These are phyloP conservation scores for Tipula unca DNA, from an alignment of 2,888 invertebrate genomes.

Conservation along the genomic window DNA sequence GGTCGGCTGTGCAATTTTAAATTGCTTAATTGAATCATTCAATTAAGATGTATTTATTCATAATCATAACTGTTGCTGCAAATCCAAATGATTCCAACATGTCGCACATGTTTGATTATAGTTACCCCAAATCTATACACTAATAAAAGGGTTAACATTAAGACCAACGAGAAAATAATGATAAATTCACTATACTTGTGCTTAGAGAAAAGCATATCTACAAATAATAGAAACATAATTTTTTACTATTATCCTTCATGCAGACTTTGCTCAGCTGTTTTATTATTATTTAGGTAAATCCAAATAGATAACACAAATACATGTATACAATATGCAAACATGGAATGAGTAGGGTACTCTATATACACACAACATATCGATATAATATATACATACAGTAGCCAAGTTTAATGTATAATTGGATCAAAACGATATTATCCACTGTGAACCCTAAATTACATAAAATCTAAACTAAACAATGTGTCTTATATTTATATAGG, in stretches of 20 bases:
- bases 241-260: not conserved
- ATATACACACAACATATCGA: not conserved
- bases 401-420: not conserved
- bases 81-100: no score
- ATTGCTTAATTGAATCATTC: no score
- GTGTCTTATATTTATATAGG: not conserved
- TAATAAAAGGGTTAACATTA: not conserved
- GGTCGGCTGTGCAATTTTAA: no score
- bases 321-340: not conserved
- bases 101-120: no score
- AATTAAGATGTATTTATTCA: no score
- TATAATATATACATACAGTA: not conserved
- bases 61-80: no score
- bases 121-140: no score
- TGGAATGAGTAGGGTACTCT: not conserved
- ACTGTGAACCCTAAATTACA: not conserved
- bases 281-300: not conserved
- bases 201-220: not conserved
- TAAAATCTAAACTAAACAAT: not conserved
- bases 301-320: not conserved
- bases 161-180: not conserved
- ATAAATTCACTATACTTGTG: not conserved
- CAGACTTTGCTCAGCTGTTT: not conserved
- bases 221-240: not conserved
- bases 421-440: not conserved